These are phyloP conservation scores for Heliconius eleuchia DNA, from an alignment of 1,140 invertebrate species.

Conservation along the genomic window DNA sequence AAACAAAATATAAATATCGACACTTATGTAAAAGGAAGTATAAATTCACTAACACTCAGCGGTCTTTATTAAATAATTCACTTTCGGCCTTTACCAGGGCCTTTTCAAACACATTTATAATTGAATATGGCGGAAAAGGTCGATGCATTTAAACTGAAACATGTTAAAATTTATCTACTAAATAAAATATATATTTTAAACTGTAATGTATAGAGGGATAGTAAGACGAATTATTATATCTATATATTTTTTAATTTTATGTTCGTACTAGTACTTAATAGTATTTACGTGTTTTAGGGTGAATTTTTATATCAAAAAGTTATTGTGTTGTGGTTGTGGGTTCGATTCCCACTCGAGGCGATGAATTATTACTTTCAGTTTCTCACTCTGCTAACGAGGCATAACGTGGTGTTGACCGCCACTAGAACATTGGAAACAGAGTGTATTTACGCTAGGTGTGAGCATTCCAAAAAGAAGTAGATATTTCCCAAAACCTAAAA, in stretches of 20 bases:
- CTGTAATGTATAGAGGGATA: not conserved
- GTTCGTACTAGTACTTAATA: too few species aligned
- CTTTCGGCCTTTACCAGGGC: not conserved
- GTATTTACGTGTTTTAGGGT: too few species aligned
- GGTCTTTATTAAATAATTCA: conserved; percentile 2
- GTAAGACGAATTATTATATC: not conserved
- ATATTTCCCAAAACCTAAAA: too few species aligned
- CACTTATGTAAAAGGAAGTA: not conserved
- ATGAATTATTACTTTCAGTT: too few species aligned
- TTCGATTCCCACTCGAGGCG: too few species aligned
- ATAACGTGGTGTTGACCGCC: too few species aligned
- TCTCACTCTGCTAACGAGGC: not conserved
- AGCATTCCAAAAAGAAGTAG: too few species aligned
- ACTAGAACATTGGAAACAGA: too few species aligned
- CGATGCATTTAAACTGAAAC: not conserved
- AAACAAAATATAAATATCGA: too few species aligned
- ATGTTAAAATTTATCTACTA: not conserved
- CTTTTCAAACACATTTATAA: not conserved
- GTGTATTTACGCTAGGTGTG: too few species aligned
- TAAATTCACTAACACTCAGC: not conserved
- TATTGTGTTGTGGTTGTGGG: too few species aligned
- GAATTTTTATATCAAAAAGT: too few species aligned
- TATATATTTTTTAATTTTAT: not conserved
- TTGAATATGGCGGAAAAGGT: conserved; percentile 4
- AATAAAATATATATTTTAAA: not conserved